phyloP scores from a whole-genome alignment of 2,888 invertebrate species.

The Diaphora mendica region DNA sequence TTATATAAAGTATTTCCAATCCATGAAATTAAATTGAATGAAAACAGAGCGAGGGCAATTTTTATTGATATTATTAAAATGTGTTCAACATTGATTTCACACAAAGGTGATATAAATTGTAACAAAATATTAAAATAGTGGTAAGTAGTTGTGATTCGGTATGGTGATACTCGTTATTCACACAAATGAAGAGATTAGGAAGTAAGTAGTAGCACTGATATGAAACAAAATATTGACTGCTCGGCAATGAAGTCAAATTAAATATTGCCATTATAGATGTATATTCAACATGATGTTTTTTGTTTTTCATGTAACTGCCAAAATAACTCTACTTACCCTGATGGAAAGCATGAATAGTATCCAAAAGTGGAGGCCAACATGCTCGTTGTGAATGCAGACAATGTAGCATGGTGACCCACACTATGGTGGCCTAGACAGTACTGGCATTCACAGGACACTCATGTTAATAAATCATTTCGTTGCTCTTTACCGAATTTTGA shows the following conservation, averaged over 20 bases:
- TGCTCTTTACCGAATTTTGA: too few relatives aligned
- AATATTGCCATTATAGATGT: neutral
- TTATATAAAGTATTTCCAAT: neutral
- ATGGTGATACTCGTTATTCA: neutral
- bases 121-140: neutral
- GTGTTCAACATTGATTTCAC: slow-evolving; percentile 31
- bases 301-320: too few relatives aligned
- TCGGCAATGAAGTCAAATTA: neutral
- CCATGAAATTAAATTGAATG: slow-evolving; percentile 33
- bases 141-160: neutral
- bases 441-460: too few relatives aligned
- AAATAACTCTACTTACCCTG: too few relatives aligned
- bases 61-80: neutral
- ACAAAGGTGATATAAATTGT: neutral
- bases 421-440: too few relatives aligned
- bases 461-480: too few relatives aligned
- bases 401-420: too few relatives aligned
- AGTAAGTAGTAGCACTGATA: neutral
- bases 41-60: slow-evolving; percentile 16
- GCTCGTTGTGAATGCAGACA: too few relatives aligned
- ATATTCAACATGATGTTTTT: too few relatives aligned
- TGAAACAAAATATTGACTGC: neutral
- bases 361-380: too few relatives aligned
- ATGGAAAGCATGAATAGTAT: too few relatives aligned
- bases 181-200: neutral